Base-by-base conservation (phyloP, 2,888 invertebrate genomes). In the Allophyes oxyacanthae region DNA sequence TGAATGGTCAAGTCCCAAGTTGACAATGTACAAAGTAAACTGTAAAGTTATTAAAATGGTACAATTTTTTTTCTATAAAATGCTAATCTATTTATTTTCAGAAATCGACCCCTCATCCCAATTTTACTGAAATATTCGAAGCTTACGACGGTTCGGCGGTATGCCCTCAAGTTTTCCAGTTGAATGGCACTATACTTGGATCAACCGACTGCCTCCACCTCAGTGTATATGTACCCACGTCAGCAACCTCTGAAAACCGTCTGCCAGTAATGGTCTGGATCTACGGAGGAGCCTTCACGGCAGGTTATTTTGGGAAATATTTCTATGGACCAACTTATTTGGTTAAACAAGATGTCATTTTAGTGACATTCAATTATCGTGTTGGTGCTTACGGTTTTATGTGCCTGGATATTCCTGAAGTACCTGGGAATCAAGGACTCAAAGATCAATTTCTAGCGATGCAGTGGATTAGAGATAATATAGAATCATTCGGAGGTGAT, bases 311-410 rank as follows among this genome's bases (percentile, higher is more conserved):
- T 5, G 63, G 69, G 1, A 82, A 76, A 66, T 53, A 59, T 1
- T 0, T 72, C 0, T 81, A 64, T 43, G 85, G 83, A 0, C 85
- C 89, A 4, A 79, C 66, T 42, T 86, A 74, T 45, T 57, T 89
- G 8, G 78, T 89, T 7, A 79, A 75, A 49, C 84, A 88, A 69
- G 80, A 85, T 14, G 76, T 90, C 14, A 81, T 89, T 20, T 36
- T 89, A 2, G 84, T 89, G 0, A 81, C 83, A 2, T 30, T 89
- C 0, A 87, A 83, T 46, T 87, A 90, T 48, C 77, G 89, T 6
- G 43, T 83, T 0, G 87, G 86, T 10, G 77, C 85, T 0, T 89
- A 86, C 43, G 89, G 89, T 7, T 89, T 89, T 48, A 86, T 89
- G 85, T 88, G 88, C 40, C 74, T 89, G 0, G 81, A 83, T 41